These are phyloP conservation scores for Odontamblyopus rebecca DNA, from an alignment of 2,797 vertebrate genomes.

Conservation along the genomic window DNA sequence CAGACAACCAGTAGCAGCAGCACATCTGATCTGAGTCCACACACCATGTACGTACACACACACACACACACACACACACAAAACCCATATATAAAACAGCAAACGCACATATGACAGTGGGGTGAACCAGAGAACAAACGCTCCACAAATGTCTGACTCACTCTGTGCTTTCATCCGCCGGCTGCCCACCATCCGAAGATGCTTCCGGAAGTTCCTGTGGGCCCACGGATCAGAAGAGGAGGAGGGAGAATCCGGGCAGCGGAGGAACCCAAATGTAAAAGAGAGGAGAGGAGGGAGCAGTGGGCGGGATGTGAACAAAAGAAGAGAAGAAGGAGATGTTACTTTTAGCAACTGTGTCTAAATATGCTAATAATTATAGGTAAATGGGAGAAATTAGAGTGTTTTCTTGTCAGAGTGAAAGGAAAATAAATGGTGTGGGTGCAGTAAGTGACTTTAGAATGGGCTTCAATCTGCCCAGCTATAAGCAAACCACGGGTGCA, in stretches of 20 bases:
- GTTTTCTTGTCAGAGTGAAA: slow-evolving; percentile 38
- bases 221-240: slow-evolving; percentile 53
- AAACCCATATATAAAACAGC: slow-evolving; percentile 19
- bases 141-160: slow-evolving; percentile 79
- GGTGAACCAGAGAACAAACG: slow-evolving; percentile 55
- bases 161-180: slow-evolving; percentile 98
- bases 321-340: slow-evolving; percentile 34
- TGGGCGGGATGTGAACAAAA: slow-evolving; percentile 40
- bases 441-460: slow-evolving; percentile 12
- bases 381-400: slow-evolving; percentile 30
- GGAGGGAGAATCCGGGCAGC: slow-evolving; percentile 43
- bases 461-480: neutral
- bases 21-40: slow-evolving; percentile 26
- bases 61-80: slow-evolving; percentile 15
- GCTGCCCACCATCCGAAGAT: slow-evolving; percentile 99
- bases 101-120: slow-evolving; percentile 51
- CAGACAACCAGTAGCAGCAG: slow-evolving; percentile 10
- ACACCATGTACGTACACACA: slow-evolving; percentile 34
- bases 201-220: slow-evolving; percentile 98
- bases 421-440: slow-evolving; percentile 35
- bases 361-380: slow-evolving; percentile 43
- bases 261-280: slow-evolving; percentile 42
- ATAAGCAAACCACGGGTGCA: neutral
- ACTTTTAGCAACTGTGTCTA: slow-evolving; percentile 33
- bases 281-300: slow-evolving; percentile 27